Evolutionary conservation across 2,888 invertebrate genomes (phyloP).

Genomic region (Melinaea marsaeus): DNA sequence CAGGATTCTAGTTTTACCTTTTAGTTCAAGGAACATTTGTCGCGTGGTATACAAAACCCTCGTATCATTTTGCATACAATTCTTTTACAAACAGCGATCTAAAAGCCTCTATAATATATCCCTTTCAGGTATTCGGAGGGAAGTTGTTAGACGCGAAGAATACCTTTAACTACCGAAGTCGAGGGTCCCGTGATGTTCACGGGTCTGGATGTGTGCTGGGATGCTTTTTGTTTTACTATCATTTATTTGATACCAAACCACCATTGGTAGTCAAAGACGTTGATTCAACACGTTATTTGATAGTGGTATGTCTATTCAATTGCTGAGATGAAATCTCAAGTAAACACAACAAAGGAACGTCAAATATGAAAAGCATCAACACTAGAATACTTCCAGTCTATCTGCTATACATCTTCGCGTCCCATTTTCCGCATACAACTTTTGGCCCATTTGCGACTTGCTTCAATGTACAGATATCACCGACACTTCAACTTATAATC

Average conservation of each 20-base stretch:
- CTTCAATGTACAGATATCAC: slow-evolving; percentile 56
- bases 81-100: slow-evolving; percentile 21
- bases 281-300: too few species aligned
- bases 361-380: slow-evolving; percentile 18
- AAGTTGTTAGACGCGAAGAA: slow-evolving; percentile 48
- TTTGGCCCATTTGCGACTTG: slow-evolving; percentile 65
- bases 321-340: background rate
- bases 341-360: slow-evolving; percentile 4
- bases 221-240: too few species aligned
- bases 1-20: too few species aligned
- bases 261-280: too few species aligned
- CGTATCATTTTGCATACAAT: background rate
- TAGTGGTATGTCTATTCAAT: too few species aligned
- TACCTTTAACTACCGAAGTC: slow-evolving; percentile 47
- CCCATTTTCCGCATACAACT: slow-evolving; percentile 59
- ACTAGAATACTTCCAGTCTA: slow-evolving; percentile 31
- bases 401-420: slow-evolving; percentile 42
- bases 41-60: background rate
- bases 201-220: too few species aligned
- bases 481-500: slow-evolving; percentile 34
- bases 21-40: background rate
- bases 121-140: slow-evolving; percentile 35
- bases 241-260: too few species aligned
- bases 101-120: slow-evolving; percentile 31
- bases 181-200: slow-evolving; percentile 34